Evolutionary conservation across 2,888 invertebrate genomes (phyloP), one percentile per base, ranked within the genome.

Genomic region (Zeuzera pyrina): DNA sequence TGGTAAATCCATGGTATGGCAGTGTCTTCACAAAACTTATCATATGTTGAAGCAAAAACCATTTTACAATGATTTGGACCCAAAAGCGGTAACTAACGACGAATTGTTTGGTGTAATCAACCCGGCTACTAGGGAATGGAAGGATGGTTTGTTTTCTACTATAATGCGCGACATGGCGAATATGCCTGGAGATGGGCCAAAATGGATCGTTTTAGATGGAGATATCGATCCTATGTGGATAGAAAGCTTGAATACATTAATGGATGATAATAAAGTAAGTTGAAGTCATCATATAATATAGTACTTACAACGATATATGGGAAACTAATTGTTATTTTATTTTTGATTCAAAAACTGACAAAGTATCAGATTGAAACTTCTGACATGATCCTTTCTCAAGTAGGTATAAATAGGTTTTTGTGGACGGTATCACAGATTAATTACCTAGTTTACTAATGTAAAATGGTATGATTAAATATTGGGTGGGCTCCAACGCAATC

Each of bases 221-320:
- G 97, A 97, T 60, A 97, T 97, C 49, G 97, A 97, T 83, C 97
- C 97, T 1, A 97, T 97, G 96, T 97, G 97, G 97, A 97, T 97
- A 55, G 97, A 97, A 73, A 96, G 95, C 16, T 85, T 97, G 15
- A 97, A 97, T 62, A 97, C 97, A 2, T 89, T 97, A 11, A 97
- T 97, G 97, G 97, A 97, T 66, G 97, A 97, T 62, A 97, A 97
- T 68, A 97, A 97, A 84, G 91, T 91, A 41, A 34, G 46, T 42
- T 19, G 8, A 6, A 6, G 8, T 19, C n/a, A n/a, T n/a, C n/a
- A n/a, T n/a, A n/a, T n/a, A n/a, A n/a, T n/a, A n/a, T n/a, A n/a
- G n/a, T n/a, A n/a, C n/a, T n/a, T n/a, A n/a, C n/a, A n/a, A n/a
- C n/a, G n/a, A n/a, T n/a, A n/a, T n/a, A n/a, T n/a, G n/a, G n/a